A percentile compares a stretch with the other conserved stretches of the same genome.
Conservation (phyloP, 2,113 vertebrate genomes). For the Onychostoma macrolepis region DNA sequence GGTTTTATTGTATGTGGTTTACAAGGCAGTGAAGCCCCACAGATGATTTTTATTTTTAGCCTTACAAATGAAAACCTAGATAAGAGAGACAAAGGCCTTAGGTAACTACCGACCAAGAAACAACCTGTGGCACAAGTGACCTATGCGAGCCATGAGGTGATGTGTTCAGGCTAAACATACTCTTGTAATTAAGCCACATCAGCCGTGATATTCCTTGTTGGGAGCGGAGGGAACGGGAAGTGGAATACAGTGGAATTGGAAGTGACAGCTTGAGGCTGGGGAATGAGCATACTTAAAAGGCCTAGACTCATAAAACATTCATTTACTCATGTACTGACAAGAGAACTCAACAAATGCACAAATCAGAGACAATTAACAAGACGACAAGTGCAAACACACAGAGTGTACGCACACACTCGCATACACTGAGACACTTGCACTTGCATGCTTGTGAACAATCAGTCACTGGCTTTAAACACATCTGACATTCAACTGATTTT, state of each 20-base stretch:
- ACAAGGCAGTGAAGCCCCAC: background rate
- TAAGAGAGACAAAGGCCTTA: constrained; percentile 2
- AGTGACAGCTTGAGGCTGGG: constrained; percentile 68
- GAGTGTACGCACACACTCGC: background rate
- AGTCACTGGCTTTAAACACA: background rate
- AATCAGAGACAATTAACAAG: constrained; percentile 52
- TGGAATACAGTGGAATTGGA: constrained; percentile 60
- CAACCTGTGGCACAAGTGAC: constrained; percentile 41
- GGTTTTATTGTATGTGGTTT: constrained; percentile 27
- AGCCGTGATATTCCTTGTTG: constrained; percentile 43
- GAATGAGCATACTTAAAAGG: constrained; percentile 59
- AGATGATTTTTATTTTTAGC: background rate
- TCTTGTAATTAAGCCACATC: constrained; percentile 64
- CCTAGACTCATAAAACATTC: constrained; percentile 67
- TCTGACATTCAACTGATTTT: constrained; percentile 20
- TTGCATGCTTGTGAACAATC: constrained; percentile 5
- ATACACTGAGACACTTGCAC: background rate
- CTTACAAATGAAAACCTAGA: background rate
- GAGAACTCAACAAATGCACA: constrained; percentile 59
- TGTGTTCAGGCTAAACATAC: constrained; percentile 26
- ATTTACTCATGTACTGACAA: constrained; percentile 63
- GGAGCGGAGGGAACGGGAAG: constrained; percentile 54
- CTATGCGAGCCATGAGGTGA: constrained; percentile 22
- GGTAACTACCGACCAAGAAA: constrained; percentile 40
- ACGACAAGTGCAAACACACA: constrained; percentile 8